Evolutionary conservation across 2,888 invertebrate genomes (phyloP).

Genomic region (Abscondita cerata): DNA sequence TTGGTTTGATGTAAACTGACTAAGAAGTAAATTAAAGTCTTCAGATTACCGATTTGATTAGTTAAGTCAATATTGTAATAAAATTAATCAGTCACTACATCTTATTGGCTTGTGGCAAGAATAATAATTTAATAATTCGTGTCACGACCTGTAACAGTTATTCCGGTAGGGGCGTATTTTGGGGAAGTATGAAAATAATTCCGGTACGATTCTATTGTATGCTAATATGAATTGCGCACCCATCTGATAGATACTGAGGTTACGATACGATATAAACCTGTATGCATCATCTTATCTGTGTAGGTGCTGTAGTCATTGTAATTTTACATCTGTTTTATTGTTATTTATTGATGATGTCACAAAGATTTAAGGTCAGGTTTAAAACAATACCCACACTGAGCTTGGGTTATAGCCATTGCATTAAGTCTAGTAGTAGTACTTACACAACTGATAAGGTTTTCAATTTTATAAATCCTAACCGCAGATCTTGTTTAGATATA

Average conservation of each 20-base stretch:
- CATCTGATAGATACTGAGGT: constrained; percentile 37
- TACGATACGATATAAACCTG: constrained; percentile 32
- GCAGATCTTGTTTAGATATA: constrained; percentile 8
- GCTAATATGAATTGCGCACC: constrained; percentile 42
- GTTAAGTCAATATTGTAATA: not conserved
- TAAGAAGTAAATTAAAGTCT: not conserved
- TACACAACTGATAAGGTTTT: constrained; percentile 22
- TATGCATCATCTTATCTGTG: constrained; percentile 39
- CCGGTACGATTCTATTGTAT: constrained; percentile 45
- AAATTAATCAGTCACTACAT: not conserved
- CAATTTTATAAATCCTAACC: not conserved
- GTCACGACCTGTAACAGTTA: constrained; percentile 10
- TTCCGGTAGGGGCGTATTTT: constrained; percentile 28
- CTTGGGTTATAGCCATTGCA: constrained; percentile 31
- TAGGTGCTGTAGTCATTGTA: constrained; percentile 40
- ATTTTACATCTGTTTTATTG: constrained; percentile 39
- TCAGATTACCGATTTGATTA: not conserved
- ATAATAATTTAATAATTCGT: not conserved
- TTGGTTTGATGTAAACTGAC: not conserved
- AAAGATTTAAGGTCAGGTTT: constrained; percentile 37
- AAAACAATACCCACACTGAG: constrained; percentile 35
- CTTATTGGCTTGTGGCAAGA: not conserved
- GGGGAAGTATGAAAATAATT: constrained; percentile 44
- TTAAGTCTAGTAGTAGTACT: constrained; percentile 17
- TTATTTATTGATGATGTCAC: constrained; percentile 37